phyloP scores from a whole-genome alignment of 53 echinoderm and acorn worm species.

The Glandiceps talaboti region DNA sequence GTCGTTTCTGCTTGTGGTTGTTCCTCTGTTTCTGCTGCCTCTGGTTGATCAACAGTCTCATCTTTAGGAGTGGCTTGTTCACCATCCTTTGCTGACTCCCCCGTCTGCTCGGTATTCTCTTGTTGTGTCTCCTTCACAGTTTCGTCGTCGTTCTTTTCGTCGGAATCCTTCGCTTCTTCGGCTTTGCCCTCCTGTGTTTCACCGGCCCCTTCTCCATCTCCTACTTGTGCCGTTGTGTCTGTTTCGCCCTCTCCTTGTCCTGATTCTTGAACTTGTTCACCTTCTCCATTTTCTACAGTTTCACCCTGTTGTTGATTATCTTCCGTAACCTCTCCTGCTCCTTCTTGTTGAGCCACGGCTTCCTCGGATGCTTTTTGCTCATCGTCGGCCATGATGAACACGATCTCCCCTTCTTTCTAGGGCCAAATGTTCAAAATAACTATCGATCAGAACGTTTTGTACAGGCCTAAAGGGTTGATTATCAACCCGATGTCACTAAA shows the following conservation, averaged over 20 bases:
- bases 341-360: slow-evolving; percentile 5
- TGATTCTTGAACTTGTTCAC: slow-evolving; percentile 4
- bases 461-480: slow-evolving; percentile 25
- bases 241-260: background rate
- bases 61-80: background rate
- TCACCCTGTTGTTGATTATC: background rate
- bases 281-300: slow-evolving; percentile 5
- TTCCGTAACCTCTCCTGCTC: background rate
- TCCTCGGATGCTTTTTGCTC: slow-evolving; percentile 6
- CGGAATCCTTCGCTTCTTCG: background rate
- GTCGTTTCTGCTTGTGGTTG: background rate
- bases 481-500: slow-evolving; percentile 14
- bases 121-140: too few species aligned
- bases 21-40: background rate
- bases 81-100: slow-evolving; percentile 6
- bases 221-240: background rate
- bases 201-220: background rate
- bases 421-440: background rate
- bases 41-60: background rate
- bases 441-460: slow-evolving; percentile 3
- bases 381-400: slow-evolving; percentile 1
- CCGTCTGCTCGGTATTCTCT: slow-evolving; percentile 10
- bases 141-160: background rate
- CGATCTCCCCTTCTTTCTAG: background rate
- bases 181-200: background rate